Evolutionary conservation across 2,113 vertebrate species (phyloP), one percentile per base, ranked within the genome.

Genomic region (Sterna hirundo): DNA sequence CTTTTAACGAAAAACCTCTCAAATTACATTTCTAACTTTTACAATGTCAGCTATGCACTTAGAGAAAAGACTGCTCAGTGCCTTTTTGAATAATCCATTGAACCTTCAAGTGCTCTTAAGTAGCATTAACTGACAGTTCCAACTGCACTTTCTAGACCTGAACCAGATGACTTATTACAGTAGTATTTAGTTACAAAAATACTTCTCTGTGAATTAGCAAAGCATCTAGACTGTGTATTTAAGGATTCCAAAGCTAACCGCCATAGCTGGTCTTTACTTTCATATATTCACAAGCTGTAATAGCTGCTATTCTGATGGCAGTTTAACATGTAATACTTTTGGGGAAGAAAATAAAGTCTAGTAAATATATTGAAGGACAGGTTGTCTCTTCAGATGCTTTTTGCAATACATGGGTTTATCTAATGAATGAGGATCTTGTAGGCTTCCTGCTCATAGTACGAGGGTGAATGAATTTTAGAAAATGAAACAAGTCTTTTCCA

Each of bases 21-120:
- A 79, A 84, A 87, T 91, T 91, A 49, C 83, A 34, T 87, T 91
- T 96, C 40, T 86, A 55, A 87, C 47, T 84, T 94, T 84, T 87
- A 72, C 88, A 55, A 61, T 84, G 77, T 96, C 84, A 84, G 55
- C 38, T 70, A 42, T 20, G 13, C 42, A 54, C 80, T 95, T 89
- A 7, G 4, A 78, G 21, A 42, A 87, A 91, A 82, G 65, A 30
- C n/a, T 94, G 69, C 55, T 82, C 64, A 29, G 55, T 89, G 69
- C 38, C 60, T 89, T 86, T 88, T 81, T 84, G 77, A 88, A 78
- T 91, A 96, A 94, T 82, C 60, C 77, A 52, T 78, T 94, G 93
- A 94, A 96, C 20, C 51, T 91, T 95, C 83, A 78, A 96, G 89
- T 91, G 80, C 42, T 96, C 77, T 94, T 93, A 91, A 86, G 83